Evolutionary conservation across 2,113 vertebrate genomes (phyloP), one percentile per base, ranked within the genome.

Genomic region (Silurus asotus): DNA sequence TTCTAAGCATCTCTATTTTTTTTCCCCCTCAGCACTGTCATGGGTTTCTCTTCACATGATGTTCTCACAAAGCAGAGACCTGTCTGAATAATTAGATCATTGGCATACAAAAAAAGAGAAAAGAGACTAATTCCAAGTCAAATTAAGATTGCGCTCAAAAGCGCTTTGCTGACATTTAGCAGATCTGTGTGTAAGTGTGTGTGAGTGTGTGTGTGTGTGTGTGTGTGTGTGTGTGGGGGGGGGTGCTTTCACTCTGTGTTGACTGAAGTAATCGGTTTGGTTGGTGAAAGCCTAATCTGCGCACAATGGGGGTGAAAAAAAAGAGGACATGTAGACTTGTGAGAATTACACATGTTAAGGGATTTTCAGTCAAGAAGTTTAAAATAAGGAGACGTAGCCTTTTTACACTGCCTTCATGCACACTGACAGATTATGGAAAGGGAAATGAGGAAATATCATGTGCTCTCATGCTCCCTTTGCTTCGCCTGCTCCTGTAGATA

Each of bases 161-260:
- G 88, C 92, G 93, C 93, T 95, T 95, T 94, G 94, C 93, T 95
- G 94, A 95, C 94, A 95, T 96, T 95, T 95, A 95, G 92, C 92
- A 94, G 94, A 94, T 94, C 92, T 92, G 93, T 85, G 92, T 64
- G 80, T 90, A 91, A 92, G 91, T 4, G 45, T 7, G 14, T 17
- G 7, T 17, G 37, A 2, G 37, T 28, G 88, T 91, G 88, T 91
- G 91, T 37, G 37, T 37, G 37, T 37, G 37, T 92, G 93, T 85
- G 92, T 64, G 80, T 90, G 91, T 92, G 91, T 4, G 45, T 7
- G n/a, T 13, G 37, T 17, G 79, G 53, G 55, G 53, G 55, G 53
- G 88, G 92, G 88, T 91, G 91, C 90, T 88, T 90, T 91, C 91
- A 86, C 88, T 81, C 90, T 86, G 49, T 94, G 89, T 94, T 94